Conservation (phyloP, 2,888 invertebrate genomes). For the Sipunculus nudus region DNA sequence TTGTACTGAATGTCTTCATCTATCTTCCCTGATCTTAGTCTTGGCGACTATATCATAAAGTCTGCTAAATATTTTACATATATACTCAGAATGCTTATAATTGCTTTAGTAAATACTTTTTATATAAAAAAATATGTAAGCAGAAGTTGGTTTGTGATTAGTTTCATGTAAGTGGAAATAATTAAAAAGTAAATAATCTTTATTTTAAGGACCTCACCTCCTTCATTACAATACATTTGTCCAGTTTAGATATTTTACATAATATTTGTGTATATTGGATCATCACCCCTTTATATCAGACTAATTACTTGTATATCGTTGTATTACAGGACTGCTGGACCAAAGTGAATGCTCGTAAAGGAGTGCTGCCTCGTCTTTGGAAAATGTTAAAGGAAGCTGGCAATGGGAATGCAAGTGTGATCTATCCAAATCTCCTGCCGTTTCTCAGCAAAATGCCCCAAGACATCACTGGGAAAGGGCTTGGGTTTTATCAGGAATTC, state of each 20-base stretch:
- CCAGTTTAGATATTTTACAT: not conserved
- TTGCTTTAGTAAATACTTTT: not conserved
- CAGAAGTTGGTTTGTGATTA: too few species aligned
- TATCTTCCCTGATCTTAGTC: not conserved
- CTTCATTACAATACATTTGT: too few species aligned
- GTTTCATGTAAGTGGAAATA: too few species aligned
- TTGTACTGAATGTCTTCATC: not conserved
- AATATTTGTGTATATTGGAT: too few species aligned
- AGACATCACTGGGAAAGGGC: constrained; percentile 52
- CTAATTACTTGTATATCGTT: too few species aligned
- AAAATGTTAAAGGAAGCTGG: constrained; percentile 77
- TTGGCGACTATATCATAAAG: not conserved
- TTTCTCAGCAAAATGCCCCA: constrained; percentile 77
- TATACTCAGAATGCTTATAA: not conserved
- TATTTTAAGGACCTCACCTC: too few species aligned
- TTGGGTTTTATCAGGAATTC: constrained; percentile 68
- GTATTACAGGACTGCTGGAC: constrained; percentile 76
- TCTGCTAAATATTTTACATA: not conserved
- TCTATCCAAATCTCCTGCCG: constrained; percentile 81
- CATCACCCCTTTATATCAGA: too few species aligned
- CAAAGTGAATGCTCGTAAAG: constrained; percentile 78
- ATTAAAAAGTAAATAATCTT: too few species aligned
- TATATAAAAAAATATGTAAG: too few species aligned
- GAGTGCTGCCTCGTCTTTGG: constrained; percentile 78
- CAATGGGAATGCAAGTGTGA: constrained; percentile 78